Conservation (phyloP, 2,888 invertebrate species). For the Drosophila kokeensis region DNA sequence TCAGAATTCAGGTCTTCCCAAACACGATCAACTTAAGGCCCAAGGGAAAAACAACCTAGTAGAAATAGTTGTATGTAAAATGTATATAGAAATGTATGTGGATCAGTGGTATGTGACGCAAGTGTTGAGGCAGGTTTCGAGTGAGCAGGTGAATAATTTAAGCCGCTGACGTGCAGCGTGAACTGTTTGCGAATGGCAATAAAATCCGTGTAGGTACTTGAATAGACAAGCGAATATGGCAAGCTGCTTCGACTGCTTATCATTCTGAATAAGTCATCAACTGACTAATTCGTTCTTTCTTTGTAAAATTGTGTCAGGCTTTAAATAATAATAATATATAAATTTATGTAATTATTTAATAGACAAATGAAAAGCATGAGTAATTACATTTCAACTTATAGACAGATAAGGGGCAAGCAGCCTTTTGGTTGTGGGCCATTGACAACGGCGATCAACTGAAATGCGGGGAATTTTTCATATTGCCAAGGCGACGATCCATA, state of each 20-base stretch:
- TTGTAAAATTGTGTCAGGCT: no score
- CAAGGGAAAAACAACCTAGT: constrained; percentile 11
- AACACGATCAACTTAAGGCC: constrained; percentile 4
- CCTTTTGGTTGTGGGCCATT: constrained; percentile 5
- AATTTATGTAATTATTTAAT: neutral
- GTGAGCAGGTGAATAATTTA: neutral
- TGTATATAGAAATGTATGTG: neutral
- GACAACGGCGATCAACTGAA: constrained; percentile 15
- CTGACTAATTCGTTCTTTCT: neutral
- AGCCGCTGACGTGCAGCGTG: neutral
- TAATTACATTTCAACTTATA: neutral
- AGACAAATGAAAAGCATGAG: neutral
- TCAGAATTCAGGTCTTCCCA: neutral
- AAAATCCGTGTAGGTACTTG: neutral
- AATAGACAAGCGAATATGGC: neutral
- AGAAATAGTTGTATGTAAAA: neutral
- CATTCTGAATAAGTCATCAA: neutral
- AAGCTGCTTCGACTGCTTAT: neutral
- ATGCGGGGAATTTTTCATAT: constrained; percentile 15
- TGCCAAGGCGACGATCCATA: constrained; percentile 9
- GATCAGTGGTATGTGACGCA: constrained; percentile 21
- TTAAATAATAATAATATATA: neutral
- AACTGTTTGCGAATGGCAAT: neutral
- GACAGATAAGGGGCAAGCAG: no score
- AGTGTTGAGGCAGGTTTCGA: constrained; percentile 60